These are phyloP conservation scores for Lissocephala sabroskyi DNA, from an alignment of 2,888 invertebrate species.

Conservation along the genomic window DNA sequence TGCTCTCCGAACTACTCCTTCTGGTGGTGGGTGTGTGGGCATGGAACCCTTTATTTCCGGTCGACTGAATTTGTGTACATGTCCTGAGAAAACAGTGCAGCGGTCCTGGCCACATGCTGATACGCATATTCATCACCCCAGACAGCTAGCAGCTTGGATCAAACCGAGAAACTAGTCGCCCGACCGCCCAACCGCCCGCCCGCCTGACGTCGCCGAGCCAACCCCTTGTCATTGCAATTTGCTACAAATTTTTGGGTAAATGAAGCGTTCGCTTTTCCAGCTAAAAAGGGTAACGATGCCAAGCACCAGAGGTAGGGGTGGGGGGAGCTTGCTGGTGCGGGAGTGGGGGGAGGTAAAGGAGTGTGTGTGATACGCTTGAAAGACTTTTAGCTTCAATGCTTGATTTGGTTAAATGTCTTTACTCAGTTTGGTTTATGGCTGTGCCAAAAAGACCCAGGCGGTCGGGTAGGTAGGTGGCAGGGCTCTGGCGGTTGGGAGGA, in stretches of 20 bases:
- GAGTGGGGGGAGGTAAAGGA: conserved; percentile 11
- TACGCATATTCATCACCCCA: conserved; percentile 44
- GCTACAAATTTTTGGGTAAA: conserved; percentile 43
- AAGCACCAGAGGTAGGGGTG: not conserved
- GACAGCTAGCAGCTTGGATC: conserved; percentile 24
- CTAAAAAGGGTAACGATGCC: not conserved
- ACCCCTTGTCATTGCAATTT: conserved; percentile 26
- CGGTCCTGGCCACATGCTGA: conserved; percentile 14
- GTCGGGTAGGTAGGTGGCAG: not conserved
- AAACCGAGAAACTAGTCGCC: too few relatives aligned
- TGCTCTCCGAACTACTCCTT: too few relatives aligned
- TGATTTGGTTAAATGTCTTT: conserved; percentile 65
- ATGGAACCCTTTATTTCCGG: not conserved
- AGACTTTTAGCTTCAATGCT: conserved; percentile 60
- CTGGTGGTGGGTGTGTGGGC: too few relatives aligned
- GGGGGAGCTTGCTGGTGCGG: not conserved
- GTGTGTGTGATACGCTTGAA: conserved; percentile 50
- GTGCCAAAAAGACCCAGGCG: conserved; percentile 14
- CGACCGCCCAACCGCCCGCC: too few relatives aligned
- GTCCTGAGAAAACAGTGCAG: not conserved
- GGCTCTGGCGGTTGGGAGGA: not conserved
- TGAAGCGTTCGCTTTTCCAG: conserved; percentile 38
- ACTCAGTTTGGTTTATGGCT: conserved; percentile 62
- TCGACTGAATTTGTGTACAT: not conserved
- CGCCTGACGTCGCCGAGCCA: not conserved